These are phyloP conservation scores for Epinephelus moara DNA, from an alignment of 2,113 vertebrate genomes.

Conservation along the genomic window DNA sequence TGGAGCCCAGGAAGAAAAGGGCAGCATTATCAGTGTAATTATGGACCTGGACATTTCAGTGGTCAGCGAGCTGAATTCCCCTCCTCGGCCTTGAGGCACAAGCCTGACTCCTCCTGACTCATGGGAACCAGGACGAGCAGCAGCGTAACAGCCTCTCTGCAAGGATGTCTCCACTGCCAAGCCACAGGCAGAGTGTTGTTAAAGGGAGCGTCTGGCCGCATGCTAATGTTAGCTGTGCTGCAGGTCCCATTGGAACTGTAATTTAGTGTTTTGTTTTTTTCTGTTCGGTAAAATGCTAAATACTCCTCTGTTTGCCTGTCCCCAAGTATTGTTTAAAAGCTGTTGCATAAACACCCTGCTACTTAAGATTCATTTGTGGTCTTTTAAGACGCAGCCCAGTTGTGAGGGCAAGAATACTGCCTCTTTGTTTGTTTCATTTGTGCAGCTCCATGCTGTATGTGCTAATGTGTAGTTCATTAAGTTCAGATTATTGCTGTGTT, in stretches of 20 bases:
- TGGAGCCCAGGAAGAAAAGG: slow-evolving; percentile 47
- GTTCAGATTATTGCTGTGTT: slow-evolving; percentile 60
- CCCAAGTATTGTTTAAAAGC: slow-evolving; percentile 72
- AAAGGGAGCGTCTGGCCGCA: slow-evolving; percentile 80
- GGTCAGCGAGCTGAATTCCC: slow-evolving; percentile 58
- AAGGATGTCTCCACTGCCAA: slow-evolving; percentile 62
- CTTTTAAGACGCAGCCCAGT: slow-evolving; percentile 63
- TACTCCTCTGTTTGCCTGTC: slow-evolving; percentile 54
- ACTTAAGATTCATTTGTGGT: slow-evolving; percentile 76
- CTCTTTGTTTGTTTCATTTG: slow-evolving; percentile 67
- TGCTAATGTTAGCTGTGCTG: slow-evolving; percentile 82
- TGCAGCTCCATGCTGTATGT: slow-evolving; percentile 31
- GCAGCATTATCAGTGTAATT: slow-evolving; percentile 73
- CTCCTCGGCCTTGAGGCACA: slow-evolving; percentile 49
- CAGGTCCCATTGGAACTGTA: slow-evolving; percentile 78
- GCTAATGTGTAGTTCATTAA: slow-evolving; percentile 59
- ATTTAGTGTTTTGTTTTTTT: slow-evolving; percentile 76
- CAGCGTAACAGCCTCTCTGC: slow-evolving; percentile 52
- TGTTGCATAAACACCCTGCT: slow-evolving; percentile 73
- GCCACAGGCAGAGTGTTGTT: slow-evolving; percentile 78
- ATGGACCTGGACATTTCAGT: slow-evolving; percentile 62
- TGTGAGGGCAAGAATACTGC: slow-evolving; percentile 59
- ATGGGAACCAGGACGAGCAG: slow-evolving; percentile 75
- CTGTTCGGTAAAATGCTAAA: slow-evolving; percentile 75
- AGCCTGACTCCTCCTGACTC: slow-evolving; percentile 65